A percentile compares a stretch with the other conserved stretches of the same genome.
These are phyloP conservation scores for Heliocidaris tuberculata DNA, from an alignment of 35 echinoderm and acorn worm species.

Conservation along the genomic window DNA sequence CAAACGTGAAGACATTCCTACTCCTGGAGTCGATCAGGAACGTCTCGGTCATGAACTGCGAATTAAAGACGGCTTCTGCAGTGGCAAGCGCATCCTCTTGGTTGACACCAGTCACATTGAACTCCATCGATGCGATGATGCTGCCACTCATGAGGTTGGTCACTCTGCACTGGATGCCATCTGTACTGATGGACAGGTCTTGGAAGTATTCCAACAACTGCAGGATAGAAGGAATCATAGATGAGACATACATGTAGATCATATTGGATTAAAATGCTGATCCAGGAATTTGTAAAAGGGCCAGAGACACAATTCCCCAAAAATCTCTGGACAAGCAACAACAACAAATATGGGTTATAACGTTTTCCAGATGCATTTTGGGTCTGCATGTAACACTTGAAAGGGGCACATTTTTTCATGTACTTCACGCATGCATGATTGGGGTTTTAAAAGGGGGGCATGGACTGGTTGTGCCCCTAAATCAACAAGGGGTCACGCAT, in stretches of 20 bases:
- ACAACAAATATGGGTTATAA: neutral
- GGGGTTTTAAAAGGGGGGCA: too few relatives aligned
- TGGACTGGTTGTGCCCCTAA: too few relatives aligned
- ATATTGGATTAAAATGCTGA: neutral
- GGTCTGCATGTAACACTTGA: neutral
- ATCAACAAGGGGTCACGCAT: too few relatives aligned
- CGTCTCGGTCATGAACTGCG: neutral
- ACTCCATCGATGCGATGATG: constrained; percentile 32
- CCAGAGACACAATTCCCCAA: neutral
- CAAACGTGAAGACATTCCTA: constrained; percentile 16
- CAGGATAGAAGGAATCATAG: neutral
- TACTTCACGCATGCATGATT: neutral
- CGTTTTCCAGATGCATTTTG: neutral
- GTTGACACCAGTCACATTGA: neutral
- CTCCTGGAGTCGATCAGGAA: neutral
- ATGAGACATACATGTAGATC: too few relatives aligned
- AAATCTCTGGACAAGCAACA: neutral
- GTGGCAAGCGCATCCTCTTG: neutral
- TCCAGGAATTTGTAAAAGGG: neutral
- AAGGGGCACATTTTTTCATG: neutral
- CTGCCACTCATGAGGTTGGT: constrained; percentile 4
- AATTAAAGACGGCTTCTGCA: neutral
- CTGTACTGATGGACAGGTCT: constrained; percentile 19
- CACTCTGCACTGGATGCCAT: neutral
- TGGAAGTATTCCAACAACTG: constrained; percentile 25